Base-by-base conservation (phyloP, 1,140 invertebrate species). In the Drosophila bocqueti region DNA sequence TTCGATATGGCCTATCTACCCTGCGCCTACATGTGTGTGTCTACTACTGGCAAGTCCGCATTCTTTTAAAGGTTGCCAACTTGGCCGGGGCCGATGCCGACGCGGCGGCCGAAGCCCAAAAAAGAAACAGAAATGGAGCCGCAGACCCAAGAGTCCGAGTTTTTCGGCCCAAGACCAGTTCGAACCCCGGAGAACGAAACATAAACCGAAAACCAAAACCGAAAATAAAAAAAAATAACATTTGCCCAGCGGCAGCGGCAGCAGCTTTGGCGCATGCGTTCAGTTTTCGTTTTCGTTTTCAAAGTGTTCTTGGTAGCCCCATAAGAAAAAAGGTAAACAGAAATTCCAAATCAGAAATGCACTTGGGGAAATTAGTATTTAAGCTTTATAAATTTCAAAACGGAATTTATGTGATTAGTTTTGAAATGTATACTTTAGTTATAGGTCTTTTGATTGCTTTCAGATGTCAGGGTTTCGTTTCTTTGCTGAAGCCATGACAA, bases 41-140 rank as follows among this genome's bases (percentile, higher is more conserved):
- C 74, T 85, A 86, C 71, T 86, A 76, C 83, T 86, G 83, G 83
- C 79, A 87, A 87, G 83, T 87, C 83, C 83, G 83, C 83, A 87
- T 87, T 87, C 83, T 87, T 87, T 87, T 80, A 87, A 87, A 87
- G 83, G 83, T 87, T 87, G 83, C 84, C 80, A 84, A 81, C 55
- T 84, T 84, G 81, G 81, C 76, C 81, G 63, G 59, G 52, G 52
- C 52, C 50, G 50, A 9, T 13, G 76, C 69, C 76, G 73, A 43
- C 15, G 49, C 16, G n/a, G 29, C 31, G 69, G 64, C 59, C 65
- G 79, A 59, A 26, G 55, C 54, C 74, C 54, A 69, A 69, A 68
- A 69, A 69, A 63, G 65, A 76, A 46, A 64, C 55, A 52, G 54
- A 67, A 59, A 60, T 58, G 42, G 49, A 75, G 26, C 38, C 49